A percentile compares a stretch with the other conserved stretches of the same genome.
These are phyloP conservation scores for Nylanderia fulva DNA, from an alignment of 1,140 invertebrate genomes.

Conservation along the genomic window DNA sequence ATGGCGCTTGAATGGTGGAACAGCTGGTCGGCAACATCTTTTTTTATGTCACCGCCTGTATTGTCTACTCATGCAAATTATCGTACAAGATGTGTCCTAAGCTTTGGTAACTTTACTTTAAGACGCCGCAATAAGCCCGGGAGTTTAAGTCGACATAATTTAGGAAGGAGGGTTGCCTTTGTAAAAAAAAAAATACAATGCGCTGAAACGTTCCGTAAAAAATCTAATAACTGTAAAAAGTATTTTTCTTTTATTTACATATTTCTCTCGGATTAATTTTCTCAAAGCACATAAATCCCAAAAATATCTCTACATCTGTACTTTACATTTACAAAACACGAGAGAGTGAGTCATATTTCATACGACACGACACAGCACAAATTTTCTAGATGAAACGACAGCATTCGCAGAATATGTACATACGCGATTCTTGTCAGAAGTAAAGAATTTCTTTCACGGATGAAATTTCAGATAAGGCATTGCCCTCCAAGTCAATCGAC, in stretches of 20 bases:
- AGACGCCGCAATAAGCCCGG: constrained; percentile 25
- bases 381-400: constrained; percentile 6
- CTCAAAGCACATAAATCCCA: background rate
- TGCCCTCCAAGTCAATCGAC: constrained; percentile 38
- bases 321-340: background rate
- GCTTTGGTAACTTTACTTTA: constrained; percentile 49
- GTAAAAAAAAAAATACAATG: background rate
- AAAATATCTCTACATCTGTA: background rate
- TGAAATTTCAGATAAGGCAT: constrained; percentile 66
- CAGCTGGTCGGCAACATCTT: constrained; percentile 54
- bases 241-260: background rate
- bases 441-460: constrained; percentile 48
- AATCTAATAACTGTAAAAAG: background rate
- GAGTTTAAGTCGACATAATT: background rate
- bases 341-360: background rate
- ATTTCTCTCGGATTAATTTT: background rate
- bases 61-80: constrained; percentile 60
- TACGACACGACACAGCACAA: background rate
- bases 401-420: background rate
- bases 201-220: background rate
- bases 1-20: constrained; percentile 35
- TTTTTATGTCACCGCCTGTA: constrained; percentile 55
- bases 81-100: constrained; percentile 44
- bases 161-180: background rate
- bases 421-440: constrained; percentile 8